Evolutionary conservation across 2,113 vertebrate species (phyloP), one percentile per base, ranked within the genome.

Genomic region (Eupsittula cactorum): DNA sequence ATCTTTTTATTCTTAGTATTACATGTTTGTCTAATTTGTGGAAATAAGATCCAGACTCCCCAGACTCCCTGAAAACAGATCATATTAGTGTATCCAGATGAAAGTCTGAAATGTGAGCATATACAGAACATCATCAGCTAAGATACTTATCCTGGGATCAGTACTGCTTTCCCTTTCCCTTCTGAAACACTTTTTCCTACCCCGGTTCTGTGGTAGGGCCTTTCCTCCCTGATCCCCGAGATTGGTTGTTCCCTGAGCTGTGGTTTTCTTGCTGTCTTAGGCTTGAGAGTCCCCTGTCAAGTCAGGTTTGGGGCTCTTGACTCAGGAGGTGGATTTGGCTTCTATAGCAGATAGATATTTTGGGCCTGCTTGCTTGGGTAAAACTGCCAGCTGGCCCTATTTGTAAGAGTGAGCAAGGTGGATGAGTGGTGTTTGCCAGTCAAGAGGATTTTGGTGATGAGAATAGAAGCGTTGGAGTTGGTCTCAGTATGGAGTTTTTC

Each of bases 201-300:
- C 33, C 49, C 17, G 19, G 16, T 60, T 85, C 44, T 71, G 16
- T 0, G 0, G 0, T 16, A 57, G 44, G 20, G 37, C 68, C 33
- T 62, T 67, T 80, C 33, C 28, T 78, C 39, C 13, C 5, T 21
- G 0, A 63, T 94, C 39, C 41, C 55, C 92, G 86, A 70, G 37
- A 41, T 4, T 71, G 6, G 3, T 42, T 81, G 3, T 29, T 93
- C 60, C 60, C 52, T 27, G 35, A 68, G 12, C 39, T 73, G 23
- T 81, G 25, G 6, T 73, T 77, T 88, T 52, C 16, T 60, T 90
- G 39, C 33, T 82, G 15, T 55, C 13, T 82, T 35, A 20, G n/a
- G 60, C 19, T 70, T 83, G 46, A 81, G 33, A 47, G 55, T 84
- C 29, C n/a, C 24, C 15, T 79, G n/a, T 33, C 7, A 67, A 25